Evolutionary conservation across 1,140 invertebrate species (phyloP), one percentile per base, ranked within the genome.

Genomic region (Polypedilum pembai): DNA sequence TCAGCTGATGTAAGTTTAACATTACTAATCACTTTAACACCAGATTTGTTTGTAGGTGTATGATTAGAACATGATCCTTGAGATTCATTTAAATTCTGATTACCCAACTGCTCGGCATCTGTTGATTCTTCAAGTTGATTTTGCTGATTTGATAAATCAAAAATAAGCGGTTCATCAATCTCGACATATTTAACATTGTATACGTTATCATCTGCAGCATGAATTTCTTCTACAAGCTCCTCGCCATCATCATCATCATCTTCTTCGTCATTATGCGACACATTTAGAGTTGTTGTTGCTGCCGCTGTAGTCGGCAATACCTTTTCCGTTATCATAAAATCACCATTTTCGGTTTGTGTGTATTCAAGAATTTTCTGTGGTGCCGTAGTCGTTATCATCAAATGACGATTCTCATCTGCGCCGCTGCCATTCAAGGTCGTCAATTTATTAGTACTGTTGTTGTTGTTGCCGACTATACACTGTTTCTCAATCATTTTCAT

Each of bases 351-450:
- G 3, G 17, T 69, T 69, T 69, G 65, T 20, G 65, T 69, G 20
- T 21, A 69, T 69, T 69, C 65, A 69, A 69, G 65, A 21, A 69
- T 69, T 21, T 69, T 69, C 18, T 69, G 65, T 69, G 65, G 65
- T 69, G 65, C 65, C 7, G 65, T 33, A 56, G 10, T 69, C 18
- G 17, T 69, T 69, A 69, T 69, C 65, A 69, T 69, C 20, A 21
- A 69, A 18, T 69, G 65, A 69, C 65, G 65, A 69, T 20, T 69
- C 65, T 69, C 65, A 18, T 69, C 65, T 69, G 65, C 65, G 65
- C 65, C 65, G 65, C 20, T 69, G 65, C 65, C 12, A 18, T 10
- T 69, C 65, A 69, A 69, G 65, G 65, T 69, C 65, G 65, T 20
- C 20, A 20, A 20, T 69, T 69, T 69, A 18, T 69, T 69, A 21